A percentile compares a stretch with the other conserved stretches of the same genome.
These are phyloP conservation scores for Motacilla tschutschensis DNA, from an alignment of 2,113 vertebrate genomes.

Conservation along the genomic window DNA sequence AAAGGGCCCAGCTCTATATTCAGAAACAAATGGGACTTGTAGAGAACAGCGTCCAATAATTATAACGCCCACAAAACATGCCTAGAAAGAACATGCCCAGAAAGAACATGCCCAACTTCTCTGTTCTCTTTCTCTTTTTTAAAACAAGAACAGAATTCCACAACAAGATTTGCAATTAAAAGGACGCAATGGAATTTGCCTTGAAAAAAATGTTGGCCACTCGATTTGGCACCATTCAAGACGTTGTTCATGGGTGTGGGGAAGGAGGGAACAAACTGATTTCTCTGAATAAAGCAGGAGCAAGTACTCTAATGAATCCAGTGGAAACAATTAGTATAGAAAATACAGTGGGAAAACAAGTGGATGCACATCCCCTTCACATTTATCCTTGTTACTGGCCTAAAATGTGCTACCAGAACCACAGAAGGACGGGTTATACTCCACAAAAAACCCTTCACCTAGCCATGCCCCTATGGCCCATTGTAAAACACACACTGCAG, in stretches of 20 bases:
- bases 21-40: constrained; percentile 60
- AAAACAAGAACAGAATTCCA: constrained; percentile 58
- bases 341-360: constrained; percentile 1
- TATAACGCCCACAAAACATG: constrained; percentile 62
- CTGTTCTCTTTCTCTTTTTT: background rate
- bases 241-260: background rate
- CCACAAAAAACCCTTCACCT: background rate
- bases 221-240: background rate
- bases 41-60: constrained; percentile 57
- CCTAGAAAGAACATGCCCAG: constrained; percentile 53
- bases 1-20: constrained; percentile 51
- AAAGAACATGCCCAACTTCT: constrained; percentile 56
- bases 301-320: background rate
- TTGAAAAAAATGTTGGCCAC: constrained; percentile 40
- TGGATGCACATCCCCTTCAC: background rate
- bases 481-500: background rate
- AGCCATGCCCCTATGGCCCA: background rate
- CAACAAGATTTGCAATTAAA: constrained; percentile 67
- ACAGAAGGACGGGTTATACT: background rate
- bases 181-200: constrained; percentile 59
- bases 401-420: background rate
- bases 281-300: background rate
- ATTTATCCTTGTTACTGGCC: background rate
- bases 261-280: constrained; percentile 24
- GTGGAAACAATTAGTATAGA: constrained; percentile 13